phyloP scores from a whole-genome alignment of 2,113 vertebrate species.

The Sterna hirundo region DNA sequence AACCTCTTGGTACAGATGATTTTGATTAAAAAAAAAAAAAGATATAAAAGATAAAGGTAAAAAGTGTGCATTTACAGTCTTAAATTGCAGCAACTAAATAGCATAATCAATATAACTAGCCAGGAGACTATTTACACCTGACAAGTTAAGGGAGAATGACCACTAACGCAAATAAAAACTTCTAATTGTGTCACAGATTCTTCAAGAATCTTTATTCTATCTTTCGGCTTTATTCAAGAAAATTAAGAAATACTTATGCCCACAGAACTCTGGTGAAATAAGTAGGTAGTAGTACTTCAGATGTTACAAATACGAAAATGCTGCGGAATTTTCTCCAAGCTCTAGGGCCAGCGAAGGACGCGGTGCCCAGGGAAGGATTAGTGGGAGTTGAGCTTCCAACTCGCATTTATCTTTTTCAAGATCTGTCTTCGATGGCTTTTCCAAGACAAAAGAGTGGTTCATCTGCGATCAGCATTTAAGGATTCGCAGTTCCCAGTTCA shows the following conservation, averaged over 20 bases:
- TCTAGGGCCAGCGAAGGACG: background rate
- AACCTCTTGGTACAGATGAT: background rate
- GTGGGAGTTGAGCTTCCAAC: conserved; percentile 35
- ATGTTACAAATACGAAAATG: background rate
- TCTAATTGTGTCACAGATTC: background rate
- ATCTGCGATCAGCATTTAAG: background rate
- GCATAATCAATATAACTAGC: background rate
- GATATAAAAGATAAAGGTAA: background rate
- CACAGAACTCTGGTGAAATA: background rate
- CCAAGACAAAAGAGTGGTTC: background rate
- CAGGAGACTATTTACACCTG: background rate
- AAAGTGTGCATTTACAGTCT: background rate
- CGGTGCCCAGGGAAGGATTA: background rate
- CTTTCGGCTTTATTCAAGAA: background rate
- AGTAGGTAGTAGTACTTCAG: background rate
- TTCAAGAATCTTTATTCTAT: too few relatives aligned
- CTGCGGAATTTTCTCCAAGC: background rate
- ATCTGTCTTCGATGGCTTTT: background rate
- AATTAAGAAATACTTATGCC: background rate
- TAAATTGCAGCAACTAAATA: background rate
- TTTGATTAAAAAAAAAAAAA: background rate
- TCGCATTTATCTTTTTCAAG: background rate
- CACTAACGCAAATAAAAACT: background rate
- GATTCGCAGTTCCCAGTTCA: background rate
- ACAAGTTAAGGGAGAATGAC: background rate